Evolutionary conservation across 2,113 vertebrate genomes (phyloP).

Genomic region (Caloenas nicobarica): DNA sequence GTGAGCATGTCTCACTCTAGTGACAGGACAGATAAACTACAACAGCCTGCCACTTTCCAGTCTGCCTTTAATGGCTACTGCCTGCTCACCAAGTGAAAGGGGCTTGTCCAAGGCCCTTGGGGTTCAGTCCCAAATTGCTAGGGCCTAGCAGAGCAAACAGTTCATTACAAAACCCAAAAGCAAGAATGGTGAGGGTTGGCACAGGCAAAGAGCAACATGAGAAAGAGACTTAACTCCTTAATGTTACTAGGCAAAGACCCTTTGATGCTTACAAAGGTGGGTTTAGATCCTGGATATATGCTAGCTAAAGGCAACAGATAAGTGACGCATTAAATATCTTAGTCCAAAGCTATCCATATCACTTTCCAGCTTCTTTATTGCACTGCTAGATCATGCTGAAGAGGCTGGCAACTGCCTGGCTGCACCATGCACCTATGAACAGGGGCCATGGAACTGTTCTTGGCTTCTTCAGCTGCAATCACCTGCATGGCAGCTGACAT

Average conservation of each 20-base stretch:
- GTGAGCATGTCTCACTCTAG: slow-evolving; percentile 63
- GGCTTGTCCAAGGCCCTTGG: background rate
- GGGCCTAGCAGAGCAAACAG: background rate
- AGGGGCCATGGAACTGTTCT: background rate
- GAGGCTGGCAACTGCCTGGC: background rate
- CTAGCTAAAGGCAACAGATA: background rate
- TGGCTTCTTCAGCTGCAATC: background rate
- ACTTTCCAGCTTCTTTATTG: background rate
- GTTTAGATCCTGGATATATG: background rate
- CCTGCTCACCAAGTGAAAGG: background rate
- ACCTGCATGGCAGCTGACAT: background rate
- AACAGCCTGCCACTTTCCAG: background rate
- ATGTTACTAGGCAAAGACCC: background rate
- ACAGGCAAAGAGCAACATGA: background rate
- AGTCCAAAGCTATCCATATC: background rate
- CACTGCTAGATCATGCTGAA: background rate
- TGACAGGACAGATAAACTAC: slow-evolving; percentile 54
- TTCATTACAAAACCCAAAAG: background rate
- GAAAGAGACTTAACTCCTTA: background rate
- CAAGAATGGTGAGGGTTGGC: background rate
- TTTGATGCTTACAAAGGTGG: background rate
- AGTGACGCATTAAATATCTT: background rate
- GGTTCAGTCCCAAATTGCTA: background rate
- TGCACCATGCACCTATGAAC: background rate
- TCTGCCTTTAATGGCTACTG: background rate